phyloP scores from a whole-genome alignment of 1,140 invertebrate genomes.

The Macrotrachela quadricornifera region DNA sequence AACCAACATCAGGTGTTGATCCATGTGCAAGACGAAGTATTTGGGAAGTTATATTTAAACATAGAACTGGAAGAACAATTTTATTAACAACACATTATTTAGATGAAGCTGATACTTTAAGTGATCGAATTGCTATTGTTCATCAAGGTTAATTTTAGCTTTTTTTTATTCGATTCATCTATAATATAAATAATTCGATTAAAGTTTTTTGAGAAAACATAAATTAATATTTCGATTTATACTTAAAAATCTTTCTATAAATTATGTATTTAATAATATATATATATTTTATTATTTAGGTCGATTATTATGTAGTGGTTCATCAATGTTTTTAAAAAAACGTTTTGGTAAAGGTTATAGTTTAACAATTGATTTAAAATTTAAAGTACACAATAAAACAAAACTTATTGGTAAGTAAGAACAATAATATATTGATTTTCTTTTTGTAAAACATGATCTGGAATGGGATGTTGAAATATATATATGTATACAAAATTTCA shows the following conservation, averaged over 20 bases:
- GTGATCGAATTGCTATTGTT: slow-evolving; percentile 32
- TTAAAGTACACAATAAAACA: too few relatives aligned
- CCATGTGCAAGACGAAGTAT: slow-evolving; percentile 63
- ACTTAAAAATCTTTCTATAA: not conserved
- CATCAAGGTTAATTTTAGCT: slow-evolving; percentile 36
- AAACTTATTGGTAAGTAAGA: too few relatives aligned
- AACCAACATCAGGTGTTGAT: slow-evolving; percentile 85
- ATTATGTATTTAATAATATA: not conserved
- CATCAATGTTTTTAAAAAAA: slow-evolving; percentile 20
- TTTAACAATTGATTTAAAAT: slow-evolving; percentile 20
- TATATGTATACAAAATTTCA: too few relatives aligned
- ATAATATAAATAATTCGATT: too few relatives aligned
- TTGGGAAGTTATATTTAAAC: slow-evolving; percentile 46
- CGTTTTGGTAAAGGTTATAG: slow-evolving; percentile 37
- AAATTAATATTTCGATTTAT: not conserved
- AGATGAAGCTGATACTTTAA: slow-evolving; percentile 35
- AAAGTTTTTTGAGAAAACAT: too few relatives aligned
- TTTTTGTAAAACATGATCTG: too few relatives aligned
- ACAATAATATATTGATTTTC: too few relatives aligned
- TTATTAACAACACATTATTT: slow-evolving; percentile 34
- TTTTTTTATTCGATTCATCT: too few relatives aligned
- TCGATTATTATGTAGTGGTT: slow-evolving; percentile 18
- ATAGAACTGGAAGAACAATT: slow-evolving; percentile 27
- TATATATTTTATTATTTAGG: not conserved
- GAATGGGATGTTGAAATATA: too few relatives aligned